Conservation (phyloP, 92 coral and sea anemone species). For the Palythoa heliodiscus region DNA sequence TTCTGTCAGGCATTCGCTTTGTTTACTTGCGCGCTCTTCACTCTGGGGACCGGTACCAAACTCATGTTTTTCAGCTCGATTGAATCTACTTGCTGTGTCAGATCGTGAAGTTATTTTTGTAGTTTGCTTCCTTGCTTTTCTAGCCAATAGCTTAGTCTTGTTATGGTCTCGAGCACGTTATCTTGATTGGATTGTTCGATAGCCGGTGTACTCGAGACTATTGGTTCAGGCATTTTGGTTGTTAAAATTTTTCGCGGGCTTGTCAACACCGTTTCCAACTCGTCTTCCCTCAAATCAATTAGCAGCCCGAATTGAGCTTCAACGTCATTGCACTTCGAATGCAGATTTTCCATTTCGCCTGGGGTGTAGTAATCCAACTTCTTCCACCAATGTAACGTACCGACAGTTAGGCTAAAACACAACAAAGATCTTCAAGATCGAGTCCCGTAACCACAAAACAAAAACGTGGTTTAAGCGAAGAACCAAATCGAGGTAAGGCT, state of each 20-base stretch:
- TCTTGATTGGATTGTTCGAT: background rate
- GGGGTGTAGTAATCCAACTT: background rate
- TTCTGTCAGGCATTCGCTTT: conserved; percentile 9
- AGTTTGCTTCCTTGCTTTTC: conserved; percentile 5
- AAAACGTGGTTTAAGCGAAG: no score
- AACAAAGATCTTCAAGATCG: no score
- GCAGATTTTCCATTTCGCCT: conserved; percentile 11
- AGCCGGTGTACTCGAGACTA: conserved; percentile 16
- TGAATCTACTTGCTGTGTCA: background rate
- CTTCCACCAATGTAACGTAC: background rate
- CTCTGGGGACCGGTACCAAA: no score
- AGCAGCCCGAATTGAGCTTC: no score
- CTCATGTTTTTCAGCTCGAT: background rate
- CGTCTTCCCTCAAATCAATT: no score
- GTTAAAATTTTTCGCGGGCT: background rate
- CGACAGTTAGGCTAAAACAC: background rate
- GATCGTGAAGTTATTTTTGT: conserved; percentile 5
- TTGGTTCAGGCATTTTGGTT: background rate
- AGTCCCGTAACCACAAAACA: no score
- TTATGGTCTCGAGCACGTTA: background rate
- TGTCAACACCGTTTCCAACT: no score
- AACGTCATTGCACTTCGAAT: background rate
- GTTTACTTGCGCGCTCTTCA: conserved; percentile 14
- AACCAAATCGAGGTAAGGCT: no score
- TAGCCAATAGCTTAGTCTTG: background rate